Percentiles rank a stretch among this genome's conserved stretches.
phyloP scores from a whole-genome alignment of 1,140 invertebrate genomes.

The Papilio machaon region DNA sequence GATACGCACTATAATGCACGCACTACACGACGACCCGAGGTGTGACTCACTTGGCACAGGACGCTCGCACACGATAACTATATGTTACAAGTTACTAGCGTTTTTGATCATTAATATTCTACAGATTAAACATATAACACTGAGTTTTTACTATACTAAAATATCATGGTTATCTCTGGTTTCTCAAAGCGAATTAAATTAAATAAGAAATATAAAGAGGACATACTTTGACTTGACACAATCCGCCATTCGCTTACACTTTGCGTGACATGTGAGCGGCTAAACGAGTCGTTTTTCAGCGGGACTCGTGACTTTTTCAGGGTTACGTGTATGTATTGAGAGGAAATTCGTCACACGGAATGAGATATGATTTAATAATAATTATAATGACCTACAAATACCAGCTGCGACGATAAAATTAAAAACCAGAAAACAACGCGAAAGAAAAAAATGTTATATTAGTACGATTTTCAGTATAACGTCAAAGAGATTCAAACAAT shows the following conservation, averaged over 20 bases:
- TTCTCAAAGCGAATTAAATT: too few species aligned
- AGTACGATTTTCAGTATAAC: neutral
- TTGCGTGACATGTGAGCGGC: neutral
- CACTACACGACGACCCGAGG: conserved; percentile 37
- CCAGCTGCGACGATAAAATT: neutral
- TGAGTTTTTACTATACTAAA: too few species aligned
- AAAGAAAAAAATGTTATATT: neutral
- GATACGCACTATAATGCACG: conserved; percentile 27
- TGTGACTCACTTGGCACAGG: conserved; percentile 49
- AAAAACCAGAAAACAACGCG: neutral
- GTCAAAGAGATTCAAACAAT: neutral
- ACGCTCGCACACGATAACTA: neutral
- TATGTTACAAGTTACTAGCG: conserved; percentile 31
- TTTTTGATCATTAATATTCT: neutral
- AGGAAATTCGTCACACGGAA: neutral
- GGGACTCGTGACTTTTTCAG: conserved; percentile 35
- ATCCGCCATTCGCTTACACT: conserved; percentile 1
- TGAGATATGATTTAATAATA: conserved; percentile 23
- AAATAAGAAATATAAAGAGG: too few species aligned
- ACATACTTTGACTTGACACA: neutral
- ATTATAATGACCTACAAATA: neutral
- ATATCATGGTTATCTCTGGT: too few species aligned
- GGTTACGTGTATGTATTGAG: conserved; percentile 16
- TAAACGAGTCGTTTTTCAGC: conserved; percentile 22
- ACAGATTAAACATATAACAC: neutral